Conservation (phyloP, 2,797 vertebrate genomes). For the Pseudotriccus pelzelni region DNA sequence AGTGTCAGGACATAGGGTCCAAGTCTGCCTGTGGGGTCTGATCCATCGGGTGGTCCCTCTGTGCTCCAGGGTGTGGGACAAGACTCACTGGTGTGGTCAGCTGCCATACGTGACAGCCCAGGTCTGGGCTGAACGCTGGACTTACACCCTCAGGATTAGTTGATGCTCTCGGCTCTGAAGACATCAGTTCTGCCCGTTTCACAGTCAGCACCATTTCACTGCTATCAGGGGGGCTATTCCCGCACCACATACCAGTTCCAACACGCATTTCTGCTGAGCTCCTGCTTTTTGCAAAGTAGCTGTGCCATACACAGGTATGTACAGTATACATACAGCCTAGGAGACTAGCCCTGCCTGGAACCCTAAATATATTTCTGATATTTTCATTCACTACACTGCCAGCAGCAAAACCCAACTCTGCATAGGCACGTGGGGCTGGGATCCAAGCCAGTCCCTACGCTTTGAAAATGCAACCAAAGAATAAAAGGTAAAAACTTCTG, state of each 20-base stretch:
- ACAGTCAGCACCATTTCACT: neutral
- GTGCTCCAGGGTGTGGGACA: fast-evolving
- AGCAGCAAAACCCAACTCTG: neutral
- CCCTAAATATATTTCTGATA: neutral
- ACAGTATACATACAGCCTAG: neutral
- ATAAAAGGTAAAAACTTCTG: neutral
- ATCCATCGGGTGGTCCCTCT: neutral
- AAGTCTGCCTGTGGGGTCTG: neutral
- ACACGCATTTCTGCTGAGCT: neutral
- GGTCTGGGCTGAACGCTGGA: neutral
- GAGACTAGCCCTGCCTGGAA: neutral
- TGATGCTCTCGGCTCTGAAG: neutral
- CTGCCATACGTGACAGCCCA: neutral
- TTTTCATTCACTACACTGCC: neutral
- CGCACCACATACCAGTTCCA: neutral
- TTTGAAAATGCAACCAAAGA: neutral
- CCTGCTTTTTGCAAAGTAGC: neutral
- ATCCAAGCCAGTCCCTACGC: neutral
- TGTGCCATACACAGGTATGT: neutral
- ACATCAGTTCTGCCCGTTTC: neutral
- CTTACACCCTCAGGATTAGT: fast-evolving
- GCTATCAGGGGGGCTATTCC: neutral
- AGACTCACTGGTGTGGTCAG: neutral
- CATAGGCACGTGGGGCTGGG: neutral
- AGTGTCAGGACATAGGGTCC: neutral